These are phyloP conservation scores for Acestrorhynchus altus DNA, from an alignment of 2,797 vertebrate species.

Conservation along the genomic window DNA sequence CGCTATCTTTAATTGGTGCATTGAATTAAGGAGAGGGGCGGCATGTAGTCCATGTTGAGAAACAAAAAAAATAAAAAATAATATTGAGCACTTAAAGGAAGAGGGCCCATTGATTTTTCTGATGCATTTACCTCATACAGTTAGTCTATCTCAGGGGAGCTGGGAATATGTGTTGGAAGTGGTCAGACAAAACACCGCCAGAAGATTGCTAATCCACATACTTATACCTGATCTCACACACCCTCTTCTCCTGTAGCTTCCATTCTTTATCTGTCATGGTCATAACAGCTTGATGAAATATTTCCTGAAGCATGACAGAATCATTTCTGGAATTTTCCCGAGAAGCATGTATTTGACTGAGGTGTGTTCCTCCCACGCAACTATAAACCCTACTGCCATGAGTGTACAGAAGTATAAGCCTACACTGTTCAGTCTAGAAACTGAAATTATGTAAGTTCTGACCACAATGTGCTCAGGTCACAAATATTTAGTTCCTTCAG, in stretches of 20 bases:
- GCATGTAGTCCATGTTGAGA: slow-evolving; percentile 79
- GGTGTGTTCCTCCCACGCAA: not conserved
- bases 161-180: slow-evolving; percentile 53
- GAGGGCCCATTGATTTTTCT: slow-evolving; percentile 91
- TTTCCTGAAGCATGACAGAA: not conserved
- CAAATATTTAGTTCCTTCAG: no score
- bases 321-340: not conserved
- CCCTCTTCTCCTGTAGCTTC: not conserved
- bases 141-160: slow-evolving; percentile 69
- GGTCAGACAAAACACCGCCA: slow-evolving; percentile 30
- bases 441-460: no score
- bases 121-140: slow-evolving; percentile 84
- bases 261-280: no score
- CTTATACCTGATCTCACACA: slow-evolving; percentile 30
- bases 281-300: no score
- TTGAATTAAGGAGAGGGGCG: slow-evolving; percentile 92
- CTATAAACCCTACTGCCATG: no score
- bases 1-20: slow-evolving; percentile 94
- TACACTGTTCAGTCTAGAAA: no score
- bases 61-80: slow-evolving; percentile 95
- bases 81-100: slow-evolving; percentile 96
- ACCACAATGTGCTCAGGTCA: no score
- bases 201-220: slow-evolving; percentile 26
- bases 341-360: not conserved
- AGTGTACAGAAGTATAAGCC: no score